Evolutionary conservation across 2,797 vertebrate species (phyloP).

Genomic region (Meda fulgida): DNA sequence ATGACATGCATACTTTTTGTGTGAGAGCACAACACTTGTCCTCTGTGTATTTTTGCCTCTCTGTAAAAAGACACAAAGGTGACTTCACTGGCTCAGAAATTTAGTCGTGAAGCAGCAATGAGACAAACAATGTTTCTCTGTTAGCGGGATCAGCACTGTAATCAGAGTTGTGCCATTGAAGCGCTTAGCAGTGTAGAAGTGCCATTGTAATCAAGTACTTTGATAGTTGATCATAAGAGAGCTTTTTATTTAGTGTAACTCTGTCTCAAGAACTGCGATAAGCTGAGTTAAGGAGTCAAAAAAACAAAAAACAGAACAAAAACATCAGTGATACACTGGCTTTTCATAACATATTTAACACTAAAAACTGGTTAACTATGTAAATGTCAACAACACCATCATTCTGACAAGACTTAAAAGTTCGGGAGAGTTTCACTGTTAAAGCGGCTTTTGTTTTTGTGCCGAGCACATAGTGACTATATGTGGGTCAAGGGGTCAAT

Average conservation of each 20-base stretch:
- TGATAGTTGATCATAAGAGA: neutral
- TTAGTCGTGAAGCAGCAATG: neutral
- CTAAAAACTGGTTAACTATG: neutral
- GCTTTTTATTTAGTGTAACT: slow-evolving; percentile 12
- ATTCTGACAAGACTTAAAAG: neutral
- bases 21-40: neutral
- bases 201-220: neutral
- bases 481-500: too few species aligned
- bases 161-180: slow-evolving; percentile 32
- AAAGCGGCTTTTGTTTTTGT: slow-evolving; percentile 17
- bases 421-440: neutral
- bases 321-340: neutral
- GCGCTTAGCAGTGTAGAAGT: neutral
- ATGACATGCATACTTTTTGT: neutral
- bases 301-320: neutral
- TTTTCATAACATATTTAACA: neutral
- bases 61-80: slow-evolving; percentile 18
- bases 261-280: neutral
- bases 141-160: slow-evolving; percentile 15
- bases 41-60: neutral
- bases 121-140: slow-evolving; percentile 43
- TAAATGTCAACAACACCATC: neutral
- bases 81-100: slow-evolving; percentile 10
- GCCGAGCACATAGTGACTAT: neutral
- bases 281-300: neutral